These are phyloP conservation scores for Labrus mixtus DNA, from an alignment of 2,113 vertebrate genomes.

Conservation along the genomic window DNA sequence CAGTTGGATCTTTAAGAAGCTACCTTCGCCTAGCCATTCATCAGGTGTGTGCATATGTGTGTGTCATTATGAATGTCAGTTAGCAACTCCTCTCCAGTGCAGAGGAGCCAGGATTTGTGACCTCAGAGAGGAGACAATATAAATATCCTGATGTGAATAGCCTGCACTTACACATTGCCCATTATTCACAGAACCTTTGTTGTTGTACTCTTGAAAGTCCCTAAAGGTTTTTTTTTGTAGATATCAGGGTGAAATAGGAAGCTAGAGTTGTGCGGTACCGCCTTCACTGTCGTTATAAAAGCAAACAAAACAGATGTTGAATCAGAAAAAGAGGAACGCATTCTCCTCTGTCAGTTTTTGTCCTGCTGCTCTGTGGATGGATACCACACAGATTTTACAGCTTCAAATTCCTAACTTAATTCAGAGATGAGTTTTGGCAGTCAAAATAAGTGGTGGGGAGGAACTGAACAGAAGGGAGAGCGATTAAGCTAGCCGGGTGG, in stretches of 20 bases:
- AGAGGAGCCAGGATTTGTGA: conserved; percentile 34
- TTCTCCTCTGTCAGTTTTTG: conserved; percentile 7
- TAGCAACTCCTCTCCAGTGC: conserved; percentile 10
- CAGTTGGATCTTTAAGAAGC: conserved; percentile 41
- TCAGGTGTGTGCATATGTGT: conserved; percentile 46
- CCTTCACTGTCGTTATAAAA: conserved; percentile 5
- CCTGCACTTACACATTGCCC: conserved; percentile 1
- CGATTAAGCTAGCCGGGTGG: conserved; percentile 27
- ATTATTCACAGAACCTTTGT: background rate
- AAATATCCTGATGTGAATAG: conserved; percentile 28
- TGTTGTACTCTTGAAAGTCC: conserved; percentile 1
- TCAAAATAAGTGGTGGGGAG: conserved; percentile 26
- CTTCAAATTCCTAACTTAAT: conserved; percentile 33
- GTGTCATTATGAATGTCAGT: conserved; percentile 33
- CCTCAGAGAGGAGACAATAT: conserved; percentile 23
- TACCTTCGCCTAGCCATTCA: conserved; percentile 25
- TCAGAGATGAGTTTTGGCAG: conserved; percentile 45
- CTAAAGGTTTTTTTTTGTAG: too few relatives aligned
- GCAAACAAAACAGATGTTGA: background rate
- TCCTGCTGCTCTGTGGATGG: conserved; percentile 12
- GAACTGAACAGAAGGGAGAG: conserved; percentile 30
- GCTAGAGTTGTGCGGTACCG: background rate
- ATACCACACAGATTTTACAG: conserved; percentile 5
- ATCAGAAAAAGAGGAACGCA: conserved; percentile 10
- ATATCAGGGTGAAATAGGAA: background rate